A percentile compares a stretch with the other conserved stretches of the same genome.
These are phyloP conservation scores for Gnathonemus longibarbis DNA, from an alignment of 2,113 vertebrate species.

Conservation along the genomic window DNA sequence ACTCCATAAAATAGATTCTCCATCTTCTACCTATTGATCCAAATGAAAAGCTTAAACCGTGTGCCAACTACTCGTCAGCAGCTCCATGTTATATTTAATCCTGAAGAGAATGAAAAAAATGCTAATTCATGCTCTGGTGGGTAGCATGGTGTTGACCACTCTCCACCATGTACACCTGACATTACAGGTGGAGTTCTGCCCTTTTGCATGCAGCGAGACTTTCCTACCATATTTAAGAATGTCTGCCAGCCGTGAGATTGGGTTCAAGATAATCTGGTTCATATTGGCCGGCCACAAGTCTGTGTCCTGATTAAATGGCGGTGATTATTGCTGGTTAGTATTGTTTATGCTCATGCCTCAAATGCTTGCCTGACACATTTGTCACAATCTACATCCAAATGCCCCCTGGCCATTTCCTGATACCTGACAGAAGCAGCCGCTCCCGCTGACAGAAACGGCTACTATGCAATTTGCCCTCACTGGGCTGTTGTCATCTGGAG, in stretches of 20 bases:
- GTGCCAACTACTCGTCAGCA: background rate
- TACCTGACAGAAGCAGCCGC: background rate
- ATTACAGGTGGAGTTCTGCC: background rate
- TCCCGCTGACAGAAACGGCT: constrained; percentile 3
- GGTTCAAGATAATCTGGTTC: background rate
- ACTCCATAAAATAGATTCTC: constrained; percentile 48
- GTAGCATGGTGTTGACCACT: background rate
- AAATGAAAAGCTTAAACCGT: background rate
- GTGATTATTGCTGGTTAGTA: background rate
- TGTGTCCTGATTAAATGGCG: background rate
- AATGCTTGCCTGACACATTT: background rate
- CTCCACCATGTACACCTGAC: background rate
- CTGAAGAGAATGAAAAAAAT: too few relatives aligned
- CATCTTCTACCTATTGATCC: constrained; percentile 51
- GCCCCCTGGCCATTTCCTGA: background rate
- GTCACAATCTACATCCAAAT: constrained; percentile 2
- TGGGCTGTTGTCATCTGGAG: background rate
- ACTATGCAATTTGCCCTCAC: constrained; percentile 12
- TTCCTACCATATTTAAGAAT: background rate
- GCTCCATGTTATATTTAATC: background rate
- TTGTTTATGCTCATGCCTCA: background rate
- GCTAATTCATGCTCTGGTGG: background rate
- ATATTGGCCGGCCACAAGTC: background rate
- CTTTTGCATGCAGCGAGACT: too few relatives aligned
- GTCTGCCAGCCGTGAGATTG: background rate